Base-by-base conservation (phyloP, 2,888 invertebrate species). In the Carpatolechia fugitivella region DNA sequence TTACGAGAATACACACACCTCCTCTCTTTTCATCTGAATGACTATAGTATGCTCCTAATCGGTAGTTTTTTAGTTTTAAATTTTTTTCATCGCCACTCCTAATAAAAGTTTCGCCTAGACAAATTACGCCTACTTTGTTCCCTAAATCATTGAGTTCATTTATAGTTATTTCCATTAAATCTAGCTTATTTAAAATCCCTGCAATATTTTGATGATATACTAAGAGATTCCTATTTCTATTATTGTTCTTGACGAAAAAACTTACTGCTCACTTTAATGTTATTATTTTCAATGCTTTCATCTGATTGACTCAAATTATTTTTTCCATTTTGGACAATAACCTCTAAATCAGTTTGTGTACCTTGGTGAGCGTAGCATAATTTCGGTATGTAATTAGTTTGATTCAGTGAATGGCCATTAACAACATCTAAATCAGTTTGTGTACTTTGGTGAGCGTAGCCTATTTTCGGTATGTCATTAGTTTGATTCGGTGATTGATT, bases 171-270 rank as follows among this genome's bases (percentile, higher is more conserved):
- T 33, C 18, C 24, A 49, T 8, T 7, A 18, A 3, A 18, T 49
- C 49, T 35, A 33, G 33, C 33, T 49, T 49, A 18, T 49, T 49
- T 1, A 49, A 13, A 3, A 18, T 10, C 7, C 49, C 49, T 18
- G 33, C 35, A 35, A 49, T 18, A 18, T 49, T 49, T 49, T 49
- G 49, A 16, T 49, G 49, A 11, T 33, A 49, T 7, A 47, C 29
- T 20, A 24, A 11, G 3, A 44, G 10, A 5, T 10, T 20, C 8
- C 1, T 24, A 20, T 8, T 20, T 44, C 7, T 35, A 35, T 35
- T 35, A 11, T 11, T 35, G 24, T 24, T 24, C 24, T 24, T 3
- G 24, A 24, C 24, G 24, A 24, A 24, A 24, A 24, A 24, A 24
- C 6, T 24, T 24, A 4, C 6, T 24, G 6, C 6, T 6, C 3